These are phyloP conservation scores for Eurois occulta DNA, from an alignment of 2,888 invertebrate genomes.

Conservation along the genomic window DNA sequence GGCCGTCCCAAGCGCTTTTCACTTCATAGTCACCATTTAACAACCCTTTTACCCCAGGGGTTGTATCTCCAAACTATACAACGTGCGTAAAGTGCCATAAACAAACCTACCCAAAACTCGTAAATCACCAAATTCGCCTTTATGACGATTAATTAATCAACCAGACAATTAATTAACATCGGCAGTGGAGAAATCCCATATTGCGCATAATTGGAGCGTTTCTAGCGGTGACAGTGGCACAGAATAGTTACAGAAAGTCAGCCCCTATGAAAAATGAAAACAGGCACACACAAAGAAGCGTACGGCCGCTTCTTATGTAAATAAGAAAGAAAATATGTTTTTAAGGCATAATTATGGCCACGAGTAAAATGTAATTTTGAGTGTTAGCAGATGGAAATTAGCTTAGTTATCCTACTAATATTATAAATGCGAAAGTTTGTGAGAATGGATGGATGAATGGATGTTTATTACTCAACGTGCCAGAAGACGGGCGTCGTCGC, in stretches of 20 bases:
- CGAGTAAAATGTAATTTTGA: too few species aligned
- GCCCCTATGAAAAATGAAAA: background rate
- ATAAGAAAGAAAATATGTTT: background rate
- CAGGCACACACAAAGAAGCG: background rate
- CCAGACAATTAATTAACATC: slow-evolving; percentile 62
- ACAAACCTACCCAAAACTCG: slow-evolving; percentile 48
- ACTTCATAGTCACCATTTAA: slow-evolving; percentile 16
- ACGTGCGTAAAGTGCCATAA: slow-evolving; percentile 25
- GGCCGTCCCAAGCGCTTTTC: background rate
- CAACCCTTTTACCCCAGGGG: slow-evolving; percentile 24
- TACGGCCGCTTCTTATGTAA: background rate
- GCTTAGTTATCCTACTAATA: too few species aligned
- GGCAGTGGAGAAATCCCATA: slow-evolving; percentile 56
- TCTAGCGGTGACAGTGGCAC: background rate
- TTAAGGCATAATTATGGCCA: background rate
- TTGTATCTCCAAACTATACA: slow-evolving; percentile 14
- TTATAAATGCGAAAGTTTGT: too few species aligned
- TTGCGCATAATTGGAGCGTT: slow-evolving; percentile 64
- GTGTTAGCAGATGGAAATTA: too few species aligned
- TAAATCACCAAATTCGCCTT: slow-evolving; percentile 57
- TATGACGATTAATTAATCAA: slow-evolving; percentile 64
- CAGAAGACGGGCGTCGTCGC: too few species aligned
- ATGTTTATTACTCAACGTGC: too few species aligned
- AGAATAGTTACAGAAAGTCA: slow-evolving; percentile 1
- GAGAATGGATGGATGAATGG: too few species aligned